Base-by-base conservation (phyloP, 2,888 invertebrate genomes). In the Stomorhina lunata region DNA sequence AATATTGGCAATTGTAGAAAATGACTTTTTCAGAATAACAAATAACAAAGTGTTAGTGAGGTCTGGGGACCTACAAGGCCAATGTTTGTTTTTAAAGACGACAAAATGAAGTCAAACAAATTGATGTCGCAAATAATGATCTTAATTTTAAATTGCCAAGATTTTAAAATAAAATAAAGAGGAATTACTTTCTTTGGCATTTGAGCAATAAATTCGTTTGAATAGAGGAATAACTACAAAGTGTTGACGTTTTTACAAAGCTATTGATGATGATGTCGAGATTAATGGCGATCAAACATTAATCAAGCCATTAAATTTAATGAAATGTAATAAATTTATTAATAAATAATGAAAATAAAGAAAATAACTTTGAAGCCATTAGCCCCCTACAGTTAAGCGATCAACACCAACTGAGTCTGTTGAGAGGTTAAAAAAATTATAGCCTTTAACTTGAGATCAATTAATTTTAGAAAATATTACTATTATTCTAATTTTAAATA, bases 161-260 rank as follows among this genome's bases (percentile, higher is more conserved):
- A 65, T 75, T 75, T 65, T 55, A 10, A 34, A 34, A 25, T 32
- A 55, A 65, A 75, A 75, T 43, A 6, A 7, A 29, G 32, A 65
- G 20, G 53, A 43, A 63, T 75, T 40, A 32, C 7, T 27, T n/a
- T 1, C 4, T 17, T 17, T 25, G 20, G 20, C 4, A 12, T 7
- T 55, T 66, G 12, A 27, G 17, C 55, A 75, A 66, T 65, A 37
- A 75, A 57, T 66, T n/a, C n/a, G 55, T 34, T 50, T 40, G 43
- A 61, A 53, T 29, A 32, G 61, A 68, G 40, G 40, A 77, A 34
- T 32, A 48, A 71, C 68, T 72, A 79, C 73, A 81, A 84, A 80
- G 84, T 85, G 84, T 85, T 84, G 85, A 84, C 84, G 84, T 84
- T 78, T 69, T 84, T 77, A 48, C 75, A 73, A 40, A 69, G 29